Conservation (phyloP, 1,140 invertebrate genomes). For the Tetragnatha versicolor region DNA sequence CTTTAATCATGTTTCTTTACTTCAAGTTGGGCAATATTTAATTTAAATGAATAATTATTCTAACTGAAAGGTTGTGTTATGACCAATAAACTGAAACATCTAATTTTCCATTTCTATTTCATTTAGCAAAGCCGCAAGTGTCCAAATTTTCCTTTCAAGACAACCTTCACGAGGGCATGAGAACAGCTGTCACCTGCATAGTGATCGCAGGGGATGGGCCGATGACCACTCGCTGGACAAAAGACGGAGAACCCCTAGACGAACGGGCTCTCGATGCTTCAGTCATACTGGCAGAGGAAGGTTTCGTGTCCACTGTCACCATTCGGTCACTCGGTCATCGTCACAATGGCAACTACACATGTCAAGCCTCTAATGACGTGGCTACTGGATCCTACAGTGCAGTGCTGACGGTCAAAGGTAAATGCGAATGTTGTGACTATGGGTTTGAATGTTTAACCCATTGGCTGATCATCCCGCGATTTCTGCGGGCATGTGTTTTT, state of each 20-base stretch:
- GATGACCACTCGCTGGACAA: conserved; percentile 67
- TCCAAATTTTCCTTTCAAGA: conserved; percentile 70
- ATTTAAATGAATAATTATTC: too few species aligned
- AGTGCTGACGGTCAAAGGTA: conserved; percentile 54
- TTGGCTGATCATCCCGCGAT: too few species aligned
- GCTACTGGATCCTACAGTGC: conserved; percentile 66
- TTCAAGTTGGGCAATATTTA: too few species aligned
- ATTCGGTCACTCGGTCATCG: conserved; percentile 63
- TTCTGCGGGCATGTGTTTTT: too few species aligned
- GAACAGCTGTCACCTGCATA: conserved; percentile 67
- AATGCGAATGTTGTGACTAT: too few species aligned
- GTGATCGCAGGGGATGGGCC: conserved; percentile 65
- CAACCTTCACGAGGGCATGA: conserved; percentile 71
- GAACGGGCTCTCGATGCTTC: conserved; percentile 12
- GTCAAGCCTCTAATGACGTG: conserved; percentile 67
- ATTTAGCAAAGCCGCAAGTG: conserved; percentile 70
- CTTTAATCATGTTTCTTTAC: too few species aligned
- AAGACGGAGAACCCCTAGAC: conserved; percentile 67
- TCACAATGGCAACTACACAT: conserved; percentile 71
- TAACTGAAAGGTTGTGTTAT: too few species aligned
- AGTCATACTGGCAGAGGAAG: conserved; percentile 58
- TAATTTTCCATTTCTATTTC: neutral
- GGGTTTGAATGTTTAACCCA: too few species aligned
- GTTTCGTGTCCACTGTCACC: conserved; percentile 64
- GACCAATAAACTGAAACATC: too few species aligned